Evolutionary conservation across 2,888 invertebrate genomes (phyloP), one percentile per base, ranked within the genome.

Genomic region (Vesta saturnalis): DNA sequence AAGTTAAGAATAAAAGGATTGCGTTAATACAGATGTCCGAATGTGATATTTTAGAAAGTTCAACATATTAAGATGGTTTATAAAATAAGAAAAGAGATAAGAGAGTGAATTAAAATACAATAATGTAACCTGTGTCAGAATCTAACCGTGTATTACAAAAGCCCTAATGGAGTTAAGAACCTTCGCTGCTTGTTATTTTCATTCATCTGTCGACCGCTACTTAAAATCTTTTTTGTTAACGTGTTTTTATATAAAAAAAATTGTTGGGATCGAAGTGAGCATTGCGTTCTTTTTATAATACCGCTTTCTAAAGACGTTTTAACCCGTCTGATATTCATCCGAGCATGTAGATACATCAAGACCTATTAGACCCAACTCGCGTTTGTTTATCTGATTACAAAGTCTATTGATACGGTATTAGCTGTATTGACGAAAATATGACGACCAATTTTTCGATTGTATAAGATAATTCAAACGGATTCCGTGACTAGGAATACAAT

Each of bases 271-370:
- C 64, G 69, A 71, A 68, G 70, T 69, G 71, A 71, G 72, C 74
- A 73, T 74, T 70, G 69, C 67, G 59, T 72, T 73, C 74, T 77
- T 79, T n/a, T 79, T 77, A 77, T 78, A 77, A 75, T 76, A 75
- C 81, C 81, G 81, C 79, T 82, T 82, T 82, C 81, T 81, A 82
- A 79, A 81, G 81, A 79, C 80, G 81, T 82, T 82, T 82, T 81
- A 81, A 79, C 77, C 72, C 68, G 70, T 69, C 72, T 70, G 69
- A 71, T 77, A 77, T 75, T 77, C 79, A 79, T 77, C 77, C 77
- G 76, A 74, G 73, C 71, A 68, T 71, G 70, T 71, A 73, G 66
- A 73, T 66, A 70, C 70, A 70, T 73, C 71, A 67, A 67, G 71
- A 64, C 69, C 70, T 73, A 71, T 71, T 73, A 73, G 71, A 47